Conservation (phyloP, 2,797 vertebrate genomes). For the Myoxocephalus aenaeus region DNA sequence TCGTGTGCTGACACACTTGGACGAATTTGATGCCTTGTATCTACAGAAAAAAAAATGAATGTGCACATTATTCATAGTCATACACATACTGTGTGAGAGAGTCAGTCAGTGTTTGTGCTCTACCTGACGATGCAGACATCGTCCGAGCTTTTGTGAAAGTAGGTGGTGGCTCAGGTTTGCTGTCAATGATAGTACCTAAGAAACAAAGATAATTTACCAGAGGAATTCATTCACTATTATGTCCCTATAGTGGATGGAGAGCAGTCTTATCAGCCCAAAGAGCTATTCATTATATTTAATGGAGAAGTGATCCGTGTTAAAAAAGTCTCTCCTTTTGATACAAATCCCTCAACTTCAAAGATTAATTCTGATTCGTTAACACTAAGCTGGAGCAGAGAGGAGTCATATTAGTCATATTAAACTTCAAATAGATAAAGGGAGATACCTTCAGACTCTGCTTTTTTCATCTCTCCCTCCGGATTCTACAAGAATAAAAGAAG, state of each 20-base stretch:
- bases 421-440: slow-evolving; percentile 37
- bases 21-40: slow-evolving; percentile 84
- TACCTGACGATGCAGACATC: slow-evolving; percentile 96
- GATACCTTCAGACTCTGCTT: slow-evolving; percentile 83
- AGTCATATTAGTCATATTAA: slow-evolving; percentile 22
- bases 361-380: slow-evolving; percentile 39
- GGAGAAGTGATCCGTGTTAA: slow-evolving; percentile 20
- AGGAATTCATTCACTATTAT: slow-evolving; percentile 18
- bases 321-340: slow-evolving; percentile 32
- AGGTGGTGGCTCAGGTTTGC: slow-evolving; percentile 87
- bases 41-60: slow-evolving; percentile 55
- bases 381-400: slow-evolving; percentile 16
- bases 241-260: slow-evolving; percentile 2
- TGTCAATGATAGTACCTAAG: slow-evolving; percentile 95
- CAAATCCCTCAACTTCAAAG: slow-evolving; percentile 40
- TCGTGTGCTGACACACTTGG: slow-evolving; percentile 80
- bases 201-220: slow-evolving; percentile 56
- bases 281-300: slow-evolving; percentile 31
- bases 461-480: slow-evolving; percentile 84
- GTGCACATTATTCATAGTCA: not conserved
- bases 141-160: slow-evolving; percentile 93
- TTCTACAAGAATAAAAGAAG: slow-evolving; percentile 64
- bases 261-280: slow-evolving; percentile 12
- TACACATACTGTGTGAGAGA: not conserved
- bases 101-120: not conserved